phyloP scores from a whole-genome alignment of 1,140 invertebrate genomes.

The Lasioglossum baleicum region DNA sequence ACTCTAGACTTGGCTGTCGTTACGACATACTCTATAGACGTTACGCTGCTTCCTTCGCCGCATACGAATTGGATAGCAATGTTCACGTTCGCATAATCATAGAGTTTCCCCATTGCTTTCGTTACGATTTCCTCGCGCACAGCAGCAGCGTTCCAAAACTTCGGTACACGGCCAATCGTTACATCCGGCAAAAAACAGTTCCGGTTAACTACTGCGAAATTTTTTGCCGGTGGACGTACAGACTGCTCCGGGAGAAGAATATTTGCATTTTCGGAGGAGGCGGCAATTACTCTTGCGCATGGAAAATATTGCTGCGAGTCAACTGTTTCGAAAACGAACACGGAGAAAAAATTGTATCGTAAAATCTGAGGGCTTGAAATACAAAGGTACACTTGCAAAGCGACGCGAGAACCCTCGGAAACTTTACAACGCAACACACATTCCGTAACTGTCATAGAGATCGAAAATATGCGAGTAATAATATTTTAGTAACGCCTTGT shows the following conservation, averaged over 20 bases:
- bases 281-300: neutral
- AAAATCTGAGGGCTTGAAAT: no score
- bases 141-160: conserved; percentile 9
- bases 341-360: no score
- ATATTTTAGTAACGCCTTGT: no score
- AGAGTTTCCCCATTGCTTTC: conserved; percentile 55
- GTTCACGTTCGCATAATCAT: conserved; percentile 38
- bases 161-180: conserved; percentile 9
- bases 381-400: no score
- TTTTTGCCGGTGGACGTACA: neutral
- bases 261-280: neutral
- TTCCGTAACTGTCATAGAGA: no score
- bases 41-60: conserved; percentile 30
- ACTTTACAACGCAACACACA: no score
- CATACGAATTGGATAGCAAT: conserved; percentile 56
- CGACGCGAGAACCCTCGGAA: no score
- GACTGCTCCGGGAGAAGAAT: neutral
- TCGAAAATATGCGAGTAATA: no score
- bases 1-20: conserved; percentile 31
- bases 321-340: neutral
- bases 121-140: conserved; percentile 41
- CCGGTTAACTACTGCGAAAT: neutral
- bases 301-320: neutral
- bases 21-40: conserved; percentile 33
- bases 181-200: conserved; percentile 6